Evolutionary conservation across 2,797 vertebrate genomes (phyloP).

Genomic region (Acanthiza pusilla): DNA sequence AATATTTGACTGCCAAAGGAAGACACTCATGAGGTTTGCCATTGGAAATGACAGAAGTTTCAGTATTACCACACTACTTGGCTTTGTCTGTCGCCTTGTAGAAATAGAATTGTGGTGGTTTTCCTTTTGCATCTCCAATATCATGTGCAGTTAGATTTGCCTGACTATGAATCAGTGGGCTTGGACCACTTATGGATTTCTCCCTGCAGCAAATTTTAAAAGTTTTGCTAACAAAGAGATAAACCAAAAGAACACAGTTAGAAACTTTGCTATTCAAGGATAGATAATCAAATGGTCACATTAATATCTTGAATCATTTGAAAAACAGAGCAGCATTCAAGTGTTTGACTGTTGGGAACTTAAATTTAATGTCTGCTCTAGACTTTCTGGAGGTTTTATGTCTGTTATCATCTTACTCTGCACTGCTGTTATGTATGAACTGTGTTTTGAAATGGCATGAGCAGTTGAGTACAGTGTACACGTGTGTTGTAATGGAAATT

Average conservation of each 20-base stretch:
- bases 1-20: not conserved
- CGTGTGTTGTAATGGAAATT: slow-evolving; percentile 27
- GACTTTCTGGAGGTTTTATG: not conserved
- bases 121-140: not conserved
- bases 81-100: not conserved
- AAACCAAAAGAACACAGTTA: not conserved
- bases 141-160: not conserved
- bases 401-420: not conserved
- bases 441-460: not conserved
- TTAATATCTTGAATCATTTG: not conserved
- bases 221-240: not conserved
- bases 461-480: not conserved
- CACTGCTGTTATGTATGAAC: not conserved
- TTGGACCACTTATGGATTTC: not conserved
- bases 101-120: not conserved
- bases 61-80: not conserved
- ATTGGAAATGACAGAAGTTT: not conserved
- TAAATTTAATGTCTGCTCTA: not conserved
- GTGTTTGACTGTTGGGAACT: not conserved
- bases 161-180: not conserved
- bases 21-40: not conserved
- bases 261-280: not conserved
- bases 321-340: not conserved
- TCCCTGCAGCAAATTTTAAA: not conserved
- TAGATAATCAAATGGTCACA: not conserved